Evolutionary conservation across 2,888 invertebrate genomes (phyloP), one percentile per base, ranked within the genome.

Genomic region (Cephus sareptanus): DNA sequence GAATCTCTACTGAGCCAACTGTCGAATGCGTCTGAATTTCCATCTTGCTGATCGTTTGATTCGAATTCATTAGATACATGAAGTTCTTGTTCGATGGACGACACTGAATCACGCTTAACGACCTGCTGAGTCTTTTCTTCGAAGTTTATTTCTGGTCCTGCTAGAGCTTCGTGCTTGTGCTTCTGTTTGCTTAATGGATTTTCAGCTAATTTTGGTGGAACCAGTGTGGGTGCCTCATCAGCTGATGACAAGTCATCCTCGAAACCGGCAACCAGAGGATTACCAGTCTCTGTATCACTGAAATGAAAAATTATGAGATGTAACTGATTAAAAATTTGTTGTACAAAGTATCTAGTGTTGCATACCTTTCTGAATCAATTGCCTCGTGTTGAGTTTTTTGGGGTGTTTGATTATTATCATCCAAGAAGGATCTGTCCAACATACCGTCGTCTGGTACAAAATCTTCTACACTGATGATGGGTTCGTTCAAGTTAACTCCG

Each of bases 241-340:
- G 94, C 94, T 0, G 95, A 94, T 84, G 96, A 96, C 73, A 97
- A 92, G 89, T 98, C 97, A 89, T 98, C 97, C 91, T 96, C 96
- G 83, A 96, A 95, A 75, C 95, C 95, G 35, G 96, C 96, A 0
- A 98, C 97, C 87, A 96, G 92, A 34, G 97, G 97, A 92, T 97
- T 97, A 11, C 94, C 94, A 68, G 94, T 92, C 82, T 95, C 96
- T 40, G 94, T 94, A 79, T 96, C 96, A 87, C 96, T 96, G 79
- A 70, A 84, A 86, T 56, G 77, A 73, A 79, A 83, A 79, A 74
- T 73, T 40, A 79, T 15, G 11, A 56, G 6, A 4, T 75, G n/a
- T 4, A 12, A n/a, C 40, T 33, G 37, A 40, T 74, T 56, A 69
- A 69, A 73, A 69, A 79, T 13, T 23, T 56, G 12, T 75, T 74